phyloP scores from a whole-genome alignment of 1,140 invertebrate species.

The Glossosoma conforme region DNA sequence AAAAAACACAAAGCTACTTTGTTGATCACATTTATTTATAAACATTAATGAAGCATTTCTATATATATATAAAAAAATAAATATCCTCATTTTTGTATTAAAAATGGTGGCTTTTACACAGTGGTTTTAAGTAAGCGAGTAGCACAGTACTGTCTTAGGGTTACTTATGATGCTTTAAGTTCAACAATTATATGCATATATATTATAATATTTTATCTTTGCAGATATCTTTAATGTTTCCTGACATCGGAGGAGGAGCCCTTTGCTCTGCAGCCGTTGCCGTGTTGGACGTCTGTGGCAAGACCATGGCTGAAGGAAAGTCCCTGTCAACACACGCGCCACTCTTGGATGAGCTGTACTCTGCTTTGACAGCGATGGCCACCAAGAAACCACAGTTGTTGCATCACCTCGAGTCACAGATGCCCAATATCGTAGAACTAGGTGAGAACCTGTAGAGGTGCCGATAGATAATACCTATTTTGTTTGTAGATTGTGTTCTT shows the following conservation, averaged over 20 bases:
- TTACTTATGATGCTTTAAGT: no score
- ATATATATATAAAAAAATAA: no score
- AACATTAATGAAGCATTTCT: no score
- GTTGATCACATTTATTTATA: no score
- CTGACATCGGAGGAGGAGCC: slow-evolving; percentile 15
- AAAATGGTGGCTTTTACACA: no score
- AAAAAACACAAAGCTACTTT: no score
- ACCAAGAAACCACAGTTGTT: slow-evolving; percentile 23
- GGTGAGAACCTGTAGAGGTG: slow-evolving; percentile 10
- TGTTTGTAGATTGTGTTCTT: no score
- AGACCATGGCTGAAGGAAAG: slow-evolving; percentile 12
- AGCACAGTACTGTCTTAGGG: no score
- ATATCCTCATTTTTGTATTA: no score
- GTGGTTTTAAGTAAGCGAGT: no score
- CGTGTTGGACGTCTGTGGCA: slow-evolving; percentile 15
- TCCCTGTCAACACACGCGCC: slow-evolving; percentile 21
- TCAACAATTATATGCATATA: background rate
- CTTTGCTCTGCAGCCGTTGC: slow-evolving; percentile 8
- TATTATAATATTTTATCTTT: slow-evolving; percentile 8
- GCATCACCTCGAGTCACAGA: slow-evolving; percentile 17
- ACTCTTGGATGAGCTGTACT: slow-evolving; percentile 20
- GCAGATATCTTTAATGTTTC: slow-evolving; percentile 27
- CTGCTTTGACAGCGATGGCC: slow-evolving; percentile 10
- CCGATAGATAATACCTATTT: no score
- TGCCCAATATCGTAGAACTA: slow-evolving; percentile 28